Percentiles rank a stretch among this genome's conserved stretches.
Conservation (phyloP, 2,113 vertebrate species). For the Piprites chloris region DNA sequence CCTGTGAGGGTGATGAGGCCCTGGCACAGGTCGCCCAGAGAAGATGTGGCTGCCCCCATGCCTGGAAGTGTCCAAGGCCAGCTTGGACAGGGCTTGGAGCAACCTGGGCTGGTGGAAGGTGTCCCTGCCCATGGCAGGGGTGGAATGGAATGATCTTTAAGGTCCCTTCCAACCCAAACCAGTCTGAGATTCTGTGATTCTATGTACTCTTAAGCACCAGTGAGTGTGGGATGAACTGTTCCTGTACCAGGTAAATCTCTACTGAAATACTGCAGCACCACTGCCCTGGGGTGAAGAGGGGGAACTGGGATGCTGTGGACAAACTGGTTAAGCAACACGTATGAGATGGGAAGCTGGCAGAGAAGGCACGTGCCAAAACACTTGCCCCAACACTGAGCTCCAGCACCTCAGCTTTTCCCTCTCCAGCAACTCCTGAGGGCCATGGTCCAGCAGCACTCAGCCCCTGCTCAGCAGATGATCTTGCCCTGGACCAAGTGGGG, state of each 20-base stretch:
- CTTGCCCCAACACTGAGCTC: background rate
- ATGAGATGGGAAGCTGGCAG: background rate
- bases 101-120: fast-evolving
- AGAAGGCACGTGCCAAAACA: background rate
- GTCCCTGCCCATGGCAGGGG: background rate
- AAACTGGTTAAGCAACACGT: background rate
- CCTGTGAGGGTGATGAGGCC: fast-evolving
- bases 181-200: background rate
- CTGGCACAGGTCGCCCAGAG: background rate
- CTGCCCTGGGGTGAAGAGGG: background rate
- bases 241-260: background rate
- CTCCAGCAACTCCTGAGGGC: background rate
- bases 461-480: background rate
- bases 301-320: background rate
- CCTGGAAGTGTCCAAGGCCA: background rate
- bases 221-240: background rate
- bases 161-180: background rate
- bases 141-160: background rate
- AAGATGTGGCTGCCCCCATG: background rate
- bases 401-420: background rate
- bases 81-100: background rate
- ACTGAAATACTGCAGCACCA: background rate
- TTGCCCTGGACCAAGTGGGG: background rate
- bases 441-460: background rate
- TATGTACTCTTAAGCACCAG: background rate